Percentiles rank a stretch among this genome's conserved stretches.
phyloP scores from a whole-genome alignment of 2,888 invertebrate genomes.

The Phania funesta region DNA sequence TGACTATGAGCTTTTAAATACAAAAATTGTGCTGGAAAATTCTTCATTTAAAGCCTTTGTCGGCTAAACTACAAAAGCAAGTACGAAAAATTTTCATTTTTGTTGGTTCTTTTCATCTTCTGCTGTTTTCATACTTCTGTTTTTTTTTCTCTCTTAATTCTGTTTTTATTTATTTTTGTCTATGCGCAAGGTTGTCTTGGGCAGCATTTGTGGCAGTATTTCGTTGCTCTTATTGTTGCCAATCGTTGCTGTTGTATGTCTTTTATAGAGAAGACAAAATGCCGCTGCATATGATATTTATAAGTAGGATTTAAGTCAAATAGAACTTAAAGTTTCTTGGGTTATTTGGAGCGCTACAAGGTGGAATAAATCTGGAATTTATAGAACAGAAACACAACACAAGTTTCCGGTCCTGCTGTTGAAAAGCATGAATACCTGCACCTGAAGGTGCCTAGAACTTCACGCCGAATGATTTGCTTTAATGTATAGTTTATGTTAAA shows the following conservation, averaged over 20 bases:
- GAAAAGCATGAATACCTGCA: no score
- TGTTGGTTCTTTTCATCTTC: slow-evolving; percentile 35
- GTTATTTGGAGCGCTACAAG: slow-evolving; percentile 39
- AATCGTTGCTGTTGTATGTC: slow-evolving; percentile 32
- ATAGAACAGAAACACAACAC: no score
- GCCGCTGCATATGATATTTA: slow-evolving; percentile 58
- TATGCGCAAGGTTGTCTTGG: slow-evolving; percentile 57
- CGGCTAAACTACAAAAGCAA: slow-evolving; percentile 58
- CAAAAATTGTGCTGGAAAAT: slow-evolving; percentile 47
- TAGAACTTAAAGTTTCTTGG: slow-evolving; percentile 49
- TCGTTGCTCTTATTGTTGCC: slow-evolving; percentile 2
- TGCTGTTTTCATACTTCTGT: slow-evolving; percentile 23
- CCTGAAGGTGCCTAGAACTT: no score
- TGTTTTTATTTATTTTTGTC: slow-evolving; percentile 20
- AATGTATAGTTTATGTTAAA: no score
- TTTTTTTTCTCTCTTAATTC: neutral
- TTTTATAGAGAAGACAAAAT: slow-evolving; percentile 54
- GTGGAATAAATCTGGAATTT: neutral
- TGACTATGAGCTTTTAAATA: slow-evolving; percentile 49
- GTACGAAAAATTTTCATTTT: slow-evolving; percentile 55
- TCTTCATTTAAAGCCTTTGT: slow-evolving; percentile 56
- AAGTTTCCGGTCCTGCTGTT: no score
- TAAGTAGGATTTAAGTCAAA: slow-evolving; percentile 45
- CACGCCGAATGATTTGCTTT: no score
- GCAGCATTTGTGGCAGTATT: slow-evolving; percentile 20